A percentile compares a stretch with the other conserved stretches of the same genome.
Conservation (phyloP, 2,113 vertebrate genomes). For the Benitochromis conjunctus region DNA sequence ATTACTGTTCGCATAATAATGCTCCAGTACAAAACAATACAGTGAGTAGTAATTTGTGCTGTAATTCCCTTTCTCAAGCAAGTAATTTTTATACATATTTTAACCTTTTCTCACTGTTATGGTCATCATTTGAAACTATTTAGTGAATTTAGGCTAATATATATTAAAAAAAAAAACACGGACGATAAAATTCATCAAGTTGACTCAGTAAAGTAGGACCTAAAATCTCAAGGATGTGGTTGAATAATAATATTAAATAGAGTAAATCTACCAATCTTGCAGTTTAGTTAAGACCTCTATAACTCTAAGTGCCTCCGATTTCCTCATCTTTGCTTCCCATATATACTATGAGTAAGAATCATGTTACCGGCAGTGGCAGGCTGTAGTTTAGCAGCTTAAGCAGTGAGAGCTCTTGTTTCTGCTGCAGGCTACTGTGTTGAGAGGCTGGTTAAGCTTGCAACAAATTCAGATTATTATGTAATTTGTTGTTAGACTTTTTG, state of each 20-base stretch:
- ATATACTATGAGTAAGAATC: slow-evolving; percentile 25
- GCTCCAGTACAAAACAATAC: neutral
- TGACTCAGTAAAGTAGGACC: neutral
- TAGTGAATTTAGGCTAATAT: neutral
- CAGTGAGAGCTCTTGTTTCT: slow-evolving; percentile 32
- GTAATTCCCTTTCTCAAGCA: neutral
- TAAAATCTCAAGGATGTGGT: neutral
- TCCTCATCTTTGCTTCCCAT: slow-evolving; percentile 11
- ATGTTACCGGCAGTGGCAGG: slow-evolving; percentile 19
- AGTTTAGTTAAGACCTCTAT: slow-evolving; percentile 3
- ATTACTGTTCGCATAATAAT: neutral
- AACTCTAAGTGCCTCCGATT: slow-evolving; percentile 23
- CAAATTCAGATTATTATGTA: slow-evolving; percentile 19
- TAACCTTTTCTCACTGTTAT: neutral
- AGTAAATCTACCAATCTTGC: slow-evolving; percentile 1
- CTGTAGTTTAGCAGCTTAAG: slow-evolving; percentile 21
- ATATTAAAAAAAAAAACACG: neutral
- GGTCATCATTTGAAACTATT: neutral
- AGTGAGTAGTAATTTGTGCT: neutral
- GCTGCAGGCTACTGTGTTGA: slow-evolving; percentile 30
- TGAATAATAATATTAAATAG: slow-evolving; percentile 6
- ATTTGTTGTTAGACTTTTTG: neutral
- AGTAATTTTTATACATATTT: neutral
- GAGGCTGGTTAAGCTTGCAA: slow-evolving; percentile 10
- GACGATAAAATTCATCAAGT: neutral